A percentile compares a stretch with the other conserved stretches of the same genome.
phyloP scores from a whole-genome alignment of 2,797 vertebrate species.

The Chloroceryle inda region DNA sequence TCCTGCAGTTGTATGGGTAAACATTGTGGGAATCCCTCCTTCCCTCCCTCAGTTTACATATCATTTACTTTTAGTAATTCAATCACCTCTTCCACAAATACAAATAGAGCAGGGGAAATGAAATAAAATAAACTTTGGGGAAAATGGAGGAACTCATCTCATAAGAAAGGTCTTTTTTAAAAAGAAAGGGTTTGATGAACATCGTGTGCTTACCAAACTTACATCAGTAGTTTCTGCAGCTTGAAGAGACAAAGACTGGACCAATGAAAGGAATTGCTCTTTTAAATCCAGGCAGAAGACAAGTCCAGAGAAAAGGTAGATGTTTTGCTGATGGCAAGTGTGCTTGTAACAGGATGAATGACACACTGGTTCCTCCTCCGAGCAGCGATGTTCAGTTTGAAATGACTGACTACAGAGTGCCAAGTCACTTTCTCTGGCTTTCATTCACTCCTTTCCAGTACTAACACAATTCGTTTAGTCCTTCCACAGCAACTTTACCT shows the following conservation, averaged over 20 bases:
- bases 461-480: not conserved
- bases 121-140: not conserved
- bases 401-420: not conserved
- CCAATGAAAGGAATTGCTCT: not conserved
- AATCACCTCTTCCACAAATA: not conserved
- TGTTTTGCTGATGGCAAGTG: not conserved
- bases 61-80: not conserved
- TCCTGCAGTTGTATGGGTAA: not conserved
- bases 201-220: accelerated
- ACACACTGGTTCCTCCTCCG: not conserved
- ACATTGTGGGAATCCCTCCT: not conserved
- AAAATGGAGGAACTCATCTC: not conserved
- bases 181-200: not conserved
- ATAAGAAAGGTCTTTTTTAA: not conserved
- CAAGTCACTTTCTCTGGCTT: not conserved
- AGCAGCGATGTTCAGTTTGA: not conserved
- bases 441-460: not conserved
- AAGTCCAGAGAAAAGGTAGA: not conserved
- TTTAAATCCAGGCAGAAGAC: not conserved
- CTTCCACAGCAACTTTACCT: not conserved
- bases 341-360: not conserved
- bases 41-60: not conserved
- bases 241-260: not conserved
- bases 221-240: not conserved
- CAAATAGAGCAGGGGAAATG: not conserved